phyloP scores from a whole-genome alignment of 2,797 vertebrate species.

The Cheracebus regulus region DNA sequence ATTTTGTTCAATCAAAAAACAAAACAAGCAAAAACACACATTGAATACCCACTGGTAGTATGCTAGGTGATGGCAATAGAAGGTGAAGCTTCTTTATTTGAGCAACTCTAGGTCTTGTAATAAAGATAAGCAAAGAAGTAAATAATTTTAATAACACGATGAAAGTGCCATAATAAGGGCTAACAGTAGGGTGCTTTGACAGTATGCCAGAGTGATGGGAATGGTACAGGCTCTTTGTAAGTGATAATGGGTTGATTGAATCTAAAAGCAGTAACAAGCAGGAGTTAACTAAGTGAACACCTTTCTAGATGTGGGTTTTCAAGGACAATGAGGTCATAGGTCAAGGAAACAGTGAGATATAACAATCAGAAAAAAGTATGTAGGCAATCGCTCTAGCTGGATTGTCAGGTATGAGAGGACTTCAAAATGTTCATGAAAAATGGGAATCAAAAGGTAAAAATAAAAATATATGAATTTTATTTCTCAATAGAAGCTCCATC shows the following conservation, averaged over 20 bases:
- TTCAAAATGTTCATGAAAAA: not conserved
- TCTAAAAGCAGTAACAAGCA: not conserved
- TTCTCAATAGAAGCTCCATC: not conserved
- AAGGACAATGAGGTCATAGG: not conserved
- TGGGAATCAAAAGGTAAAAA: not conserved
- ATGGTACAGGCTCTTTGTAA: not conserved
- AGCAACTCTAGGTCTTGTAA: not conserved
- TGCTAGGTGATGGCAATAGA: not conserved
- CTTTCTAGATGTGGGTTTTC: not conserved
- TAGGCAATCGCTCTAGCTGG: not conserved
- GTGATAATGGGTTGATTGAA: not conserved
- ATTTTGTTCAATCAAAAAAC: conserved; percentile 20
- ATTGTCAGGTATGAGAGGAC: not conserved
- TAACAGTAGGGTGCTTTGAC: not conserved
- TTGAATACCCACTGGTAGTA: not conserved
- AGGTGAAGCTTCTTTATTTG: not conserved
- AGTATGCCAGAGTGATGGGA: no score
- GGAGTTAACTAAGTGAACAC: not conserved
- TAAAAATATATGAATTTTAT: not conserved
- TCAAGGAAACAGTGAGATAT: not conserved
- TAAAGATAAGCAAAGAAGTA: not conserved
- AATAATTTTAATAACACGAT: not conserved
- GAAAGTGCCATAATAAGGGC: not conserved
- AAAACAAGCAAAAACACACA: not conserved
- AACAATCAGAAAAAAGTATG: not conserved